Percentiles rank a stretch among this genome's conserved stretches.
Evolutionary conservation across 2,113 vertebrate species (phyloP).

Genomic region (Dromiciops gliroides): DNA sequence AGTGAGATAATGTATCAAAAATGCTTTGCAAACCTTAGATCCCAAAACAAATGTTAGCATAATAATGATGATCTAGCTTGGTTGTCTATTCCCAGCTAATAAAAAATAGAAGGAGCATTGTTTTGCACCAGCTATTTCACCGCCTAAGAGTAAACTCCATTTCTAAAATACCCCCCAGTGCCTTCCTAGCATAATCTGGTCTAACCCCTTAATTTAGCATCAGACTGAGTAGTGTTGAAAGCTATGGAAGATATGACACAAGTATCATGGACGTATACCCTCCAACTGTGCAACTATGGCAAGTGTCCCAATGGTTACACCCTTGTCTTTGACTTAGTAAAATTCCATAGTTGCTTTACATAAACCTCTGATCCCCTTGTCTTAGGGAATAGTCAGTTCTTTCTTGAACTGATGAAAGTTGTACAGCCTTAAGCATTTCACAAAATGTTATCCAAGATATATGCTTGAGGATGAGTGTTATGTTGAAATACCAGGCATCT

Average conservation of each 20-base stretch:
- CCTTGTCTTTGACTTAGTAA: not conserved
- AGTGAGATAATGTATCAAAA: not conserved
- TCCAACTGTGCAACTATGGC: not conserved
- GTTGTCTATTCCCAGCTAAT: not conserved
- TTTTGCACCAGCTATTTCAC: not conserved
- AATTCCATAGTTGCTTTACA: not conserved
- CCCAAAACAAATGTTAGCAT: not conserved
- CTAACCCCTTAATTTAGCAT: not conserved
- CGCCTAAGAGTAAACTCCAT: not conserved
- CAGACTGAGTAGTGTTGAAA: not conserved
- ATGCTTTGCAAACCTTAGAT: not conserved
- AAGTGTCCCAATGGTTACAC: not conserved
- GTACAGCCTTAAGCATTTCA: constrained; percentile 7
- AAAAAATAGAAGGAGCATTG: not conserved
- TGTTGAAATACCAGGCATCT: constrained; percentile 40
- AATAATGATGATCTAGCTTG: not conserved
- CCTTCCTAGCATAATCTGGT: not conserved
- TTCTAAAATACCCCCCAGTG: not conserved
- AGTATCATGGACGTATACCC: not conserved
- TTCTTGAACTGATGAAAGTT: constrained; percentile 29
- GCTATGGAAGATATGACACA: not conserved
- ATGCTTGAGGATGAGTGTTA: constrained; percentile 41
- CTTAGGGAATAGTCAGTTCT: constrained; percentile 10
- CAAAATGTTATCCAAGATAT: constrained; percentile 31
- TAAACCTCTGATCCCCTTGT: constrained; percentile 11